Evolutionary conservation across 1,140 invertebrate species (phyloP).

Genomic region (Physella acuta): DNA sequence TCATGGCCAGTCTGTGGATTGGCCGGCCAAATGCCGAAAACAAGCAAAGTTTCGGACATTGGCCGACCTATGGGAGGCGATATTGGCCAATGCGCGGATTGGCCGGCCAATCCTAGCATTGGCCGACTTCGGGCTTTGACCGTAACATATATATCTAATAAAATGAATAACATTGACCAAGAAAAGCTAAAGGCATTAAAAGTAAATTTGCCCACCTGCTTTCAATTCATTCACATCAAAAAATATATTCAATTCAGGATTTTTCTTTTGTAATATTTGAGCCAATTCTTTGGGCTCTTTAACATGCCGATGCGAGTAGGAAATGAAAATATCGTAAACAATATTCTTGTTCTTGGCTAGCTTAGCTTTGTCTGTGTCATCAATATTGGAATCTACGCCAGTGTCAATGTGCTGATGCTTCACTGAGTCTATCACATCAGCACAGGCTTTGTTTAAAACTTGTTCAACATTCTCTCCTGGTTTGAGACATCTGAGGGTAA

Average conservation of each 20-base stretch:
- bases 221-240: slow-evolving; percentile 52
- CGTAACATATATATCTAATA: too few species aligned
- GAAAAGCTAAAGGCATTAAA: too few species aligned
- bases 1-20: too few species aligned
- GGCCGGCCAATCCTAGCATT: too few species aligned
- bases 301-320: slow-evolving; percentile 50
- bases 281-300: slow-evolving; percentile 38
- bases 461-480: too few species aligned
- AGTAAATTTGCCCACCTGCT: slow-evolving; percentile 50
- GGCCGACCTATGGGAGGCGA: too few species aligned
- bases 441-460: slow-evolving; percentile 9
- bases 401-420: background rate
- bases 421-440: background rate
- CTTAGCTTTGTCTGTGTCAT: background rate
- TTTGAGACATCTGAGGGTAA: too few species aligned
- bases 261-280: slow-evolving; percentile 29
- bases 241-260: slow-evolving; percentile 48
- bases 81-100: too few species aligned
- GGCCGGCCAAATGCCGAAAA: too few species aligned
- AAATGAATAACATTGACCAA: too few species aligned
- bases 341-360: background rate
- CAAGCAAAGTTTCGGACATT: too few species aligned
- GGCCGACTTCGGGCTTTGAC: too few species aligned
- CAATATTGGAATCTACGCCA: background rate
- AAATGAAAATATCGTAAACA: slow-evolving; percentile 55